Base-by-base conservation (phyloP, 2,113 vertebrate species). In the Urocitellus parryii region DNA sequence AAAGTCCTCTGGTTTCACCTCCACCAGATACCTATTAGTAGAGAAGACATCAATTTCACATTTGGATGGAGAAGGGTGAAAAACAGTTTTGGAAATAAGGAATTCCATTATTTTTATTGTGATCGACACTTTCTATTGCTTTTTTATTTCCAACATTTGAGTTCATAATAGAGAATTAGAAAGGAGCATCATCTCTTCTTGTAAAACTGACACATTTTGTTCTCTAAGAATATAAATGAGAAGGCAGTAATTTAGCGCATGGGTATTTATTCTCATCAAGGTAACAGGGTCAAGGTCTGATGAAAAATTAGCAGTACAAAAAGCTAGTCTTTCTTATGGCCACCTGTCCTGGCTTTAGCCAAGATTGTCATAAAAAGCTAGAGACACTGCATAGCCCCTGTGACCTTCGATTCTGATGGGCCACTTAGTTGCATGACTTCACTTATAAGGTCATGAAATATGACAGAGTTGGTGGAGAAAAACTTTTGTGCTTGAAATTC, bases 91-190 rank as follows among this genome's bases (percentile, higher is more conserved):
- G 1, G 17, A 82, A 34, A 58, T 3, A 76, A 51, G 56, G 16
- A 82, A 90, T 20, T 32, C n/a, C 3, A 0, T 53, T 18, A 4
- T 61, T 56, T 63, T 73, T 1, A 17, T 32, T 51, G 14, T 24
- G 27, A 80, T 4, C 16, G 56, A 16, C 0, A 4, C 67, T 96
- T 77, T 58, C 51, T 72, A 68, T 22, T 34, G 14, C 63, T 81
- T 87, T 48, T 24, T 56, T 80, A 83, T 83, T 78, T 37, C n/a
- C 83, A 76, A 12, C 80, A 81, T 63, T 77, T 34, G 29, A 9
- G 42, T 34, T 74, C 88, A 9, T 48, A 84, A 53, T 74, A 81
- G 58, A 80, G 90, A 95, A 90, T 82, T 95, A 96, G 96, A 95
- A 81, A 32, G 32, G 6, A 32, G 0, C 4, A 0, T 70, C 96